phyloP scores from a whole-genome alignment of 2,113 vertebrate species.

The Mirza zaza region DNA sequence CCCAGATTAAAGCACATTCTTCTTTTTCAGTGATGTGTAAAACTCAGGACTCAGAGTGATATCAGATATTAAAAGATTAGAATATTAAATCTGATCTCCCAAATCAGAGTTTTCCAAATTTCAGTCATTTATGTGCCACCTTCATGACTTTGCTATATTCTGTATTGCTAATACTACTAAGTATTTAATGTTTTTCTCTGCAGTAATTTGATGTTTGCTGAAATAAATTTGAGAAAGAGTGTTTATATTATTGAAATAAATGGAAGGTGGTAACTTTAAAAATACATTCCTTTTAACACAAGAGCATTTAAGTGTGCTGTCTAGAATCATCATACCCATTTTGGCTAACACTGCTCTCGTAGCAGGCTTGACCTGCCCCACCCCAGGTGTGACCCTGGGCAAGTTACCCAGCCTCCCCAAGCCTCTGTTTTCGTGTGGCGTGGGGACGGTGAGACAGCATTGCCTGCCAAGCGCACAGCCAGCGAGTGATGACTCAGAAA shows the following conservation, averaged over 20 bases:
- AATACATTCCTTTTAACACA: background rate
- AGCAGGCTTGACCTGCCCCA: background rate
- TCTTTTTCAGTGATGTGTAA: background rate
- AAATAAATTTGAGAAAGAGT: background rate
- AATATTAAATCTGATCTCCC: background rate
- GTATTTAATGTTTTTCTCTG: constrained; percentile 22
- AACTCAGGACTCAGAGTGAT: background rate
- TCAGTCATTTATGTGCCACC: background rate
- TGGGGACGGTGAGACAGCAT: background rate
- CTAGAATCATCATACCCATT: background rate
- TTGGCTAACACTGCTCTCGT: background rate
- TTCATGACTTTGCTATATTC: background rate
- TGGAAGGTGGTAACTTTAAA: constrained; percentile 2
- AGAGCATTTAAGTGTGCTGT: background rate
- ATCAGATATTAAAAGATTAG: background rate
- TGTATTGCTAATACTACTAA: background rate
- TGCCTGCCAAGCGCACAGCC: background rate
- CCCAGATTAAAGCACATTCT: background rate
- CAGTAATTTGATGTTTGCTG: background rate
- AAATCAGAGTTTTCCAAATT: background rate
- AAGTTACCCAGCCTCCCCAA: background rate
- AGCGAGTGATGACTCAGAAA: background rate
- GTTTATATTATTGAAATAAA: constrained; percentile 19
- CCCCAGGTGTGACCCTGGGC: background rate
- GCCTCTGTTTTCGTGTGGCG: background rate